A percentile compares a stretch with the other conserved stretches of the same genome.
Conservation (phyloP, 1,140 invertebrate genomes). For the Drosophila ironensis region DNA sequence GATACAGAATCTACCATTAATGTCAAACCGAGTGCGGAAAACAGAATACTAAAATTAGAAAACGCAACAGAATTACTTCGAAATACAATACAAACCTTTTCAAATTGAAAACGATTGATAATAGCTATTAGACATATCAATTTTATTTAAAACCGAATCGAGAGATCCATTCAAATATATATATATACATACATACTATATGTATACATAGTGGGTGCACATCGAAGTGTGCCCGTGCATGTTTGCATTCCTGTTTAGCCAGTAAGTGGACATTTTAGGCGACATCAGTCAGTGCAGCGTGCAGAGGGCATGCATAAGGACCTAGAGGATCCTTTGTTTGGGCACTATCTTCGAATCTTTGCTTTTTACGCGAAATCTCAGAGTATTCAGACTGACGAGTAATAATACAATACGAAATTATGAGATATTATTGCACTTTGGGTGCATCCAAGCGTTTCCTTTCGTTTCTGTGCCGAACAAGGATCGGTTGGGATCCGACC, state of each 20-base stretch:
- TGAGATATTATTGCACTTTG: conserved; percentile 1
- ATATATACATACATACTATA: conserved; percentile 33
- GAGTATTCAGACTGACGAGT: conserved; percentile 48
- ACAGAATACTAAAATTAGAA: conserved; percentile 16
- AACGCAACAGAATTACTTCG: conserved; percentile 62
- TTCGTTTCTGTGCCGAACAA: conserved; percentile 26
- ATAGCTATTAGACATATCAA: conserved; percentile 82
- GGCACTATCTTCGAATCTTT: conserved; percentile 31
- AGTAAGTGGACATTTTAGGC: conserved; percentile 57
- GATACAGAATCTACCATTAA: conserved; percentile 36
- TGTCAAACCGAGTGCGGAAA: conserved; percentile 18
- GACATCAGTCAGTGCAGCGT: conserved; percentile 4
- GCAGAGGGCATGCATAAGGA: conserved; percentile 3
- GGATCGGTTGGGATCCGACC: conserved; percentile 16
- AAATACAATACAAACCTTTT: conserved; percentile 67
- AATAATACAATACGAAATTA: conserved; percentile 39
- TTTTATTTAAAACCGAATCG: conserved; percentile 60
- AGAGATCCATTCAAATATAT: conserved; percentile 18
- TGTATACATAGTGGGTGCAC: conserved; percentile 10
- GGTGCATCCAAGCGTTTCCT: conserved; percentile 7
- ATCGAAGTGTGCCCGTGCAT: conserved; percentile 51
- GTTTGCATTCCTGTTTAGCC: conserved; percentile 61
- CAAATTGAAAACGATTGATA: conserved; percentile 81
- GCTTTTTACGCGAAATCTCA: conserved; percentile 30
- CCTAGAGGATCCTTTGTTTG: conserved; percentile 20